Evolutionary conservation across 2,888 invertebrate species (phyloP), one percentile per base, ranked within the genome.

Genomic region (Lamellibrachia columna): DNA sequence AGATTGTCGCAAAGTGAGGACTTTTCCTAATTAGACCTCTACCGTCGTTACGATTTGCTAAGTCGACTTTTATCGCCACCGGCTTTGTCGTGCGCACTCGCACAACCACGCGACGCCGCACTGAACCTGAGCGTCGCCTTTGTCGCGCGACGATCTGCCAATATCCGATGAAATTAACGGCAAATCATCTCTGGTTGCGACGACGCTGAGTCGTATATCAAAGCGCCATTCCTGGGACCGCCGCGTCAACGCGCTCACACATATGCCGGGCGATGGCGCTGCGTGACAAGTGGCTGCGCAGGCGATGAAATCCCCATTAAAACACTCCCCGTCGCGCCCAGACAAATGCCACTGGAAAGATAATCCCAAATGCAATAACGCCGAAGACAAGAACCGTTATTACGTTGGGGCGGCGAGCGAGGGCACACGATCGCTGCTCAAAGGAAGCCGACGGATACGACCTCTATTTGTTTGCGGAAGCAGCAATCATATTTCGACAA

Each of bases 271-370:
- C 75, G n/a, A 75, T 75, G 22, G 75, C 75, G 75, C 75, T 3
- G 75, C 75, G 75, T 75, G 75, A 75, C 75, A 75, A 75, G 75
- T 75, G 75, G 22, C 6, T n/a, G 75, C 6, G 22, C 75, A 75
- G 75, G 75, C 75, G 75, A 75, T 75, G 75, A 75, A 75, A 75
- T 75, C 75, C 75, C 75, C 75, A 75, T 75, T 75, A 75, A 75
- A 75, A n/a, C 75, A n/a, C n/a, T 75, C 75, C 75, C 75, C 75
- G 75, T 75, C 22, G 75, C 75, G 75, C 75, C 22, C 22, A 75
- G 22, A 75, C 75, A 75, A 75, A 75, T n/a, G 75, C 75, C 2
- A 75, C 75, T 22, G 75, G 75, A 75, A 75, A 75, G 75, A 75
- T 75, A 22, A 75, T 75, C 75, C 75, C 75, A 75, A 75, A 75